Evolutionary conservation across 2,113 vertebrate species (phyloP).

Genomic region (Apistogramma diplotaenia): DNA sequence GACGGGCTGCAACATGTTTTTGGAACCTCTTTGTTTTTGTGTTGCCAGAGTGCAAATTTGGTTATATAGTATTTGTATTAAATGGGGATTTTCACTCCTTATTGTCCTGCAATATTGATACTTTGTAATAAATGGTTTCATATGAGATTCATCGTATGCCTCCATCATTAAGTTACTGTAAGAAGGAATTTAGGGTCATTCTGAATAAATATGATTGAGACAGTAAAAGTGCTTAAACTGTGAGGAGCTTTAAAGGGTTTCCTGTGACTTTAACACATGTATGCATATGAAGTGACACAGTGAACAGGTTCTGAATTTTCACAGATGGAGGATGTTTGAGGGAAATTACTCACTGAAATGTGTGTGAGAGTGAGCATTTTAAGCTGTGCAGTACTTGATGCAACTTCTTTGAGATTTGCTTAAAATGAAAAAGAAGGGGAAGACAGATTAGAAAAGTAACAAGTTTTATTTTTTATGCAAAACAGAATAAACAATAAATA

Average conservation of each 20-base stretch:
- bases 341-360: background rate
- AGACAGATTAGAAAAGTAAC: conserved; percentile 35
- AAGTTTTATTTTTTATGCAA: conserved; percentile 62
- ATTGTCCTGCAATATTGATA: background rate
- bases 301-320: background rate
- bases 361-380: background rate
- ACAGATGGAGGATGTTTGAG: background rate
- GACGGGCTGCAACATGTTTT: background rate
- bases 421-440: background rate
- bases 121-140: conserved; percentile 43
- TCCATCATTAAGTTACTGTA: background rate
- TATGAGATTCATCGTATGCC: background rate
- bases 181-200: background rate
- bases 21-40: background rate
- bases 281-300: background rate
- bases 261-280: background rate
- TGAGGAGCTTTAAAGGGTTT: background rate
- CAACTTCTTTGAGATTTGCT: background rate
- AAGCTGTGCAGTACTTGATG: background rate
- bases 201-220: background rate
- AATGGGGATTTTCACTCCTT: background rate
- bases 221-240: background rate
- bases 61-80: background rate
- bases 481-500: conserved; percentile 75
- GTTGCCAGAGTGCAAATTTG: background rate